Evolutionary conservation across 1,140 invertebrate genomes (phyloP).

Genomic region (Augochlora pura): DNA sequence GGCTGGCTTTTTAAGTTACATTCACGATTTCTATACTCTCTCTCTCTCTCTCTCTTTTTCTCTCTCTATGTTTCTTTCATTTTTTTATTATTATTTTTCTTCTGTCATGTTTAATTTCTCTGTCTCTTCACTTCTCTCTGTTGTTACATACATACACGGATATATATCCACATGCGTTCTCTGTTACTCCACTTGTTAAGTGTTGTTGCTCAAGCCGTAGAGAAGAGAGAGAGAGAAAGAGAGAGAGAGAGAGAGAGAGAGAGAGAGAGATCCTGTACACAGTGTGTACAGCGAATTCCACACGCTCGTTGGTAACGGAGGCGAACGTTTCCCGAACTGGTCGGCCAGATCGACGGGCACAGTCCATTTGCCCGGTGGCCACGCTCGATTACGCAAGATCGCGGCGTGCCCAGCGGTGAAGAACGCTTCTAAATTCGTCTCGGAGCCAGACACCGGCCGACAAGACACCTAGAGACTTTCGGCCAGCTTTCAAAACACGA

Average conservation of each 20-base stretch:
- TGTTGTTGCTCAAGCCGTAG: no score
- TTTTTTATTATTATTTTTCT: no score
- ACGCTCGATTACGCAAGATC: slow-evolving; percentile 38
- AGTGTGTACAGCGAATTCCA: no score
- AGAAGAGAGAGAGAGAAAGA: no score
- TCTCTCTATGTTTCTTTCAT: background rate
- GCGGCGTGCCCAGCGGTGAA: slow-evolving; percentile 34
- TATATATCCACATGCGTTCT: background rate
- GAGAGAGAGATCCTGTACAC: no score
- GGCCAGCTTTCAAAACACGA: slow-evolving; percentile 56
- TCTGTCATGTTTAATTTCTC: background rate
- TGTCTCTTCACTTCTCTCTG: slow-evolving; percentile 17
- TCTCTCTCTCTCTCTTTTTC: slow-evolving; percentile 24
- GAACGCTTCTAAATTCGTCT: slow-evolving; percentile 61
- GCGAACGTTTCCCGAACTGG: background rate
- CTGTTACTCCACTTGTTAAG: background rate
- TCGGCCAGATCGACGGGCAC: background rate
- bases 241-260: no score
- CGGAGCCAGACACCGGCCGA: slow-evolving; percentile 47
- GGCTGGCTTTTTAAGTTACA: slow-evolving; percentile 49
- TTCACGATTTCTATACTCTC: slow-evolving; percentile 24
- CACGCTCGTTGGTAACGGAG: background rate
- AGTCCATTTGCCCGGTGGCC: slow-evolving; percentile 8
- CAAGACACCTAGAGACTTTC: slow-evolving; percentile 24
- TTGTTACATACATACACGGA: background rate